phyloP scores from a whole-genome alignment of 2,888 invertebrate genomes.

The Melolontha melolontha region DNA sequence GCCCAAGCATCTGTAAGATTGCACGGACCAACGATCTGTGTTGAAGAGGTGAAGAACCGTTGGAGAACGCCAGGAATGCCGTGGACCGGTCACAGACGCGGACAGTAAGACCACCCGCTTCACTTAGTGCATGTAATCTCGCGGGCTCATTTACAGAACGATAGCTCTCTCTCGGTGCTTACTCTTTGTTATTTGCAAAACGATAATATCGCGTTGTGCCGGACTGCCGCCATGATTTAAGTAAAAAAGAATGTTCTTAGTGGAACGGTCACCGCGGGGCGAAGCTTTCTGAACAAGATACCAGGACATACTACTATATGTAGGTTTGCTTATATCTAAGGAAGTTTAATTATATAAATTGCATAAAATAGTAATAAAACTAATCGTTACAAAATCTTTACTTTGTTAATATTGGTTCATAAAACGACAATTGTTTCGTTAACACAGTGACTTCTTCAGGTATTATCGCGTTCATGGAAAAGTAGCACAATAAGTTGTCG shows the following conservation, averaged over 20 bases:
- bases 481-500: too few relatives aligned
- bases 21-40: constrained; percentile 29
- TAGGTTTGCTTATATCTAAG: neutral
- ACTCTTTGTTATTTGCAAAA: constrained; percentile 32
- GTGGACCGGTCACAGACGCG: constrained; percentile 54
- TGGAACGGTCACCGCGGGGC: constrained; percentile 23
- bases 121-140: constrained; percentile 44
- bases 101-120: constrained; percentile 55
- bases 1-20: constrained; percentile 33
- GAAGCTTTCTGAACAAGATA: constrained; percentile 15
- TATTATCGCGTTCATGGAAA: too few relatives aligned
- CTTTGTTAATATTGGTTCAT: too few relatives aligned
- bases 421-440: too few relatives aligned
- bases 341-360: too few relatives aligned
- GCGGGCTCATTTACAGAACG: constrained; percentile 19
- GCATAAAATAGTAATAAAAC: too few relatives aligned
- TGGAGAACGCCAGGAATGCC: constrained; percentile 55
- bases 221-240: constrained; percentile 3
- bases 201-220: constrained; percentile 17
- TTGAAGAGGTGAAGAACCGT: constrained; percentile 56
- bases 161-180: constrained; percentile 17
- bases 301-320: neutral
- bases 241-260: constrained; percentile 25
- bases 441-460: too few relatives aligned
- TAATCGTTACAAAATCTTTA: too few relatives aligned